These are phyloP conservation scores for Xenopus laevis DNA, from an alignment of 2,113 vertebrate genomes.

Conservation along the genomic window DNA sequence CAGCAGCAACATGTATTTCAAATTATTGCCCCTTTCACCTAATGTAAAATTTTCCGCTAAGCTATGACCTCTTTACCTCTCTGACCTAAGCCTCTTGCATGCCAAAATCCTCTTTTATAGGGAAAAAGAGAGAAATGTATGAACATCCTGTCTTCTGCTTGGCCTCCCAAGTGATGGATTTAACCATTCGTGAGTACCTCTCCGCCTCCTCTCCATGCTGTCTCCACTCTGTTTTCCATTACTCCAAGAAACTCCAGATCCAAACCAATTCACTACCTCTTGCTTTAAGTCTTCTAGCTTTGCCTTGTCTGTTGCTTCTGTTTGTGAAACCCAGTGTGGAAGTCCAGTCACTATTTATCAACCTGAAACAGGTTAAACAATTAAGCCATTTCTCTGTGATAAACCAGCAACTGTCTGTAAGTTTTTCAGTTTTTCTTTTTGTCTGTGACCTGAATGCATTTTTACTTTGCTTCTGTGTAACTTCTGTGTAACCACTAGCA, in stretches of 20 bases:
- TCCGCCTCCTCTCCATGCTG: conserved; percentile 77
- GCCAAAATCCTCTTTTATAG: conserved; percentile 99
- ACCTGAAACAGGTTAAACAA: conserved; percentile 74
- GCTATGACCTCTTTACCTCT: conserved; percentile 86
- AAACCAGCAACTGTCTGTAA: conserved; percentile 79
- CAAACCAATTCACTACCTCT: conserved; percentile 76
- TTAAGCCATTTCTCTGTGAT: conserved; percentile 86
- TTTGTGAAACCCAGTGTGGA: conserved; percentile 87
- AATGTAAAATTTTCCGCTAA: conserved; percentile 83
- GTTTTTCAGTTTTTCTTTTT: conserved; percentile 83
- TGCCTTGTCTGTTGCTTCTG: conserved; percentile 81
- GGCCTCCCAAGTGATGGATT: conserved; percentile 99
- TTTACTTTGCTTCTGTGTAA: conserved; percentile 99
- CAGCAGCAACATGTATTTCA: background rate
- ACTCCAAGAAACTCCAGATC: conserved; percentile 72
- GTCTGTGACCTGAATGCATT: conserved; percentile 98
- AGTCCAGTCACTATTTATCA: conserved; percentile 75
- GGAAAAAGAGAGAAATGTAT: conserved; percentile 99
- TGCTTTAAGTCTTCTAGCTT: conserved; percentile 78
- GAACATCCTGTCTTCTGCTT: conserved; percentile 99
- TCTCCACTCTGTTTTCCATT: conserved; percentile 76
- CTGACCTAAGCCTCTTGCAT: conserved; percentile 97
- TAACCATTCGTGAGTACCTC: conserved; percentile 99
- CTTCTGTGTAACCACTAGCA: conserved; percentile 84
- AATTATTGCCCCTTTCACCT: conserved; percentile 62